These are phyloP conservation scores for Syrphus vitripennis DNA, from an alignment of 2,888 invertebrate species.

Conservation along the genomic window DNA sequence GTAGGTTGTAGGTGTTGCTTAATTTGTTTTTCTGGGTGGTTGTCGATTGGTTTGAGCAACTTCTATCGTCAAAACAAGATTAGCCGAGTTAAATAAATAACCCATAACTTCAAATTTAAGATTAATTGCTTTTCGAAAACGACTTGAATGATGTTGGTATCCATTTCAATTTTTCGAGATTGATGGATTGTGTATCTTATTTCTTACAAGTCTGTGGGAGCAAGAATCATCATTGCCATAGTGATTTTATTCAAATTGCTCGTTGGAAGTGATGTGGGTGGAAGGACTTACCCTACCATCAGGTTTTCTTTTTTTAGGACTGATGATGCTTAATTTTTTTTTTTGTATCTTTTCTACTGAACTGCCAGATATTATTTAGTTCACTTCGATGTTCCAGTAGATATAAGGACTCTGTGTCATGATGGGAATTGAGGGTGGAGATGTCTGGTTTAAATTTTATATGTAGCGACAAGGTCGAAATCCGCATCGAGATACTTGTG, in stretches of 20 bases:
- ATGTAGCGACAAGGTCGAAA: background rate
- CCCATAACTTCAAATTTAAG: conserved; percentile 6
- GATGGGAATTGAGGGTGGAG: background rate
- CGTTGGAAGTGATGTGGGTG: background rate
- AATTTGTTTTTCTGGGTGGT: background rate
- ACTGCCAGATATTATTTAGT: background rate
- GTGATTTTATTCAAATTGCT: conserved; percentile 16
- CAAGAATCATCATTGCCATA: background rate
- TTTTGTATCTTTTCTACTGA: background rate
- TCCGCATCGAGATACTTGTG: background rate
- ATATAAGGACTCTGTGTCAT: background rate
- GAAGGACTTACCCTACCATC: background rate
- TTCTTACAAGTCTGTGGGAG: background rate
- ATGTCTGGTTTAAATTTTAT: background rate
- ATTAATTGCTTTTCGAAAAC: background rate
- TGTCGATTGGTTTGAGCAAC: background rate
- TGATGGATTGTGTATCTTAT: conserved; percentile 6
- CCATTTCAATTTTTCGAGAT: background rate
- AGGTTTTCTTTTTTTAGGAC: background rate
- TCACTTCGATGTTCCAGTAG: background rate
- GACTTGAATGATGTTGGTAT: background rate
- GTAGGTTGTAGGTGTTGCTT: background rate
- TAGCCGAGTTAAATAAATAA: conserved; percentile 52
- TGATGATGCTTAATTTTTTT: background rate
- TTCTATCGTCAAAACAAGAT: conserved; percentile 30